Evolutionary conservation across 1,140 invertebrate species (phyloP).

Genomic region (Drosophila hydei): DNA sequence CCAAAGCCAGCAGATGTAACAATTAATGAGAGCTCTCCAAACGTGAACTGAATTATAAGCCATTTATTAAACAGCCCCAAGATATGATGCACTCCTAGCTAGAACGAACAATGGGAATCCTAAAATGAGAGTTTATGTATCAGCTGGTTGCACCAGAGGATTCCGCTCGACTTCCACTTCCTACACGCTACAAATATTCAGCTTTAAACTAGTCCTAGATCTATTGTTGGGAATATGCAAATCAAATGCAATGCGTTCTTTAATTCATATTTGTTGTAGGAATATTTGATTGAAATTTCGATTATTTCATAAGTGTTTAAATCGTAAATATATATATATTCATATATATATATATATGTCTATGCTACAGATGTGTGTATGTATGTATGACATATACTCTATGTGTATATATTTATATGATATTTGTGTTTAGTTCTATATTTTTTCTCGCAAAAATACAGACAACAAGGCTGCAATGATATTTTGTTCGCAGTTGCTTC

Average conservation of each 20-base stretch:
- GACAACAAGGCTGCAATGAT: conserved; percentile 41
- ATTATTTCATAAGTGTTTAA: conserved; percentile 38
- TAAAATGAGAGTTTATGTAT: too few relatives aligned
- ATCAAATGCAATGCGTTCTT: conserved; percentile 56
- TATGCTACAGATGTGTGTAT: conserved; percentile 33
- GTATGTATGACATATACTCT: conserved; percentile 9
- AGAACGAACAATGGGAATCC: too few relatives aligned
- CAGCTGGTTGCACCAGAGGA: too few relatives aligned
- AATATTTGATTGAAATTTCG: conserved; percentile 52
- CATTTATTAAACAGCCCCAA: too few relatives aligned
- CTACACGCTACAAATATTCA: too few relatives aligned
- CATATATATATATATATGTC: conserved; percentile 33
- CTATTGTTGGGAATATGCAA: conserved; percentile 62
- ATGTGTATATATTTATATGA: neutral
- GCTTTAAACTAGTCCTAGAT: conserved; percentile 25
- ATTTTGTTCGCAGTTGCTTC: conserved; percentile 70
- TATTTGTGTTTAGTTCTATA: conserved; percentile 48
- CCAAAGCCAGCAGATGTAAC: too few relatives aligned
- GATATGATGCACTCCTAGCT: too few relatives aligned
- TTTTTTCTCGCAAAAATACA: conserved; percentile 54
- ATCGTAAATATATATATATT: conserved; percentile 9
- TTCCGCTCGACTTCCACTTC: too few relatives aligned
- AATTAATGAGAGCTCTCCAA: too few relatives aligned
- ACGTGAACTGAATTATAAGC: too few relatives aligned
- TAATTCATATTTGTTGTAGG: conserved; percentile 46